Evolutionary conservation across 2,888 invertebrate species (phyloP), one percentile per base, ranked within the genome.

Genomic region (Polyommatus iphigenia): DNA sequence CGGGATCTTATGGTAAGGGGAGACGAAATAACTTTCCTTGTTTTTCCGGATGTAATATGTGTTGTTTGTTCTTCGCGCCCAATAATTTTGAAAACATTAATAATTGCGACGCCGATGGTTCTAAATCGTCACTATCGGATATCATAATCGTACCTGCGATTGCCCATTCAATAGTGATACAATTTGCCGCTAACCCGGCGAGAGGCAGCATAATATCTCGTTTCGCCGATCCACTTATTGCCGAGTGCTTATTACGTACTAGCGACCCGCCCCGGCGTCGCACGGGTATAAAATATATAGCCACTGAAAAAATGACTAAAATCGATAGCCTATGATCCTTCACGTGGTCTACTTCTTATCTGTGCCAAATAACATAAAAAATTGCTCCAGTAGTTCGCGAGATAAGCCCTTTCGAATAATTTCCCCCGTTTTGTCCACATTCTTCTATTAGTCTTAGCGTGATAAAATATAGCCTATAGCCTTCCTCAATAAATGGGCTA

Each of bases 21-120:
- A 78, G 77, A 78, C 41, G 72, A 78, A 72, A 78, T 73, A 78
- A 78, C 41, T 59, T 73, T 57, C 73, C 73, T 41, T 78, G 77
- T 72, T 57, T 78, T 78, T 59, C 41, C 77, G 57, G 57, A 73
- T 41, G 36, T 46, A 54, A 73, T 32, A 67, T 32, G 77, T 20
- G 77, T 59, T 54, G 18, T 71, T 72, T 71, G 72, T 77, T 78
- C 71, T 78, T 59, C 73, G 57, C 59, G 77, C 72, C 72, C 32
- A n/a, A 73, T 59, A 73, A 36, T 57, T 78, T 78, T 59, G 57
- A 20, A 50, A 36, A 57, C 46, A 7, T 59, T 78, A 13, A 15
- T 67, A 67, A 67, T 32, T 67, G 67, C 15, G 29, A 67, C 6
- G 6, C 32, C 29, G 29, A 67, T 18, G 67, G 6, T 6, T 29